Evolutionary conservation across 2,113 vertebrate genomes (phyloP).

Genomic region (Ceyx cyanopectus): DNA sequence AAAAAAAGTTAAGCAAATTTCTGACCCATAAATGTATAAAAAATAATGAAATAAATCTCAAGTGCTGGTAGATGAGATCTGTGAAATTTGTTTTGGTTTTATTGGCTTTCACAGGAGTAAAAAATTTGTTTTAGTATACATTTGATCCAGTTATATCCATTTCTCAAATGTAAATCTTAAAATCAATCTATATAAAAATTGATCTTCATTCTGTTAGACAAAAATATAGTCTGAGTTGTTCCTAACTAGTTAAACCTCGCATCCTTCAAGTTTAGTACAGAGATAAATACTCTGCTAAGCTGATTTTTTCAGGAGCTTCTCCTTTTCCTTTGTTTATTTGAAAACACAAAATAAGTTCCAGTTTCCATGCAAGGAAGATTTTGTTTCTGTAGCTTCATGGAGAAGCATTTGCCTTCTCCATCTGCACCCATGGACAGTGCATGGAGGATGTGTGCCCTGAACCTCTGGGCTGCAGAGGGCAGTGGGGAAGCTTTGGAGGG

Average conservation of each 20-base stretch:
- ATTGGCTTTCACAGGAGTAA: slow-evolving; percentile 82
- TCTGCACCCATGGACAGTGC: slow-evolving; percentile 56
- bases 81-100: slow-evolving; percentile 80
- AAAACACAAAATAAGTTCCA: slow-evolving; percentile 73
- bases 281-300: slow-evolving; percentile 78
- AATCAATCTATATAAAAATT: slow-evolving; percentile 86
- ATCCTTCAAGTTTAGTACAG: slow-evolving; percentile 54
- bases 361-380: slow-evolving; percentile 75
- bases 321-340: slow-evolving; percentile 69
- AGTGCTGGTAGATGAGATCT: slow-evolving; percentile 80
- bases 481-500: slow-evolving; percentile 74
- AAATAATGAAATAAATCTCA: slow-evolving; percentile 82
- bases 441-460: rapidly evolving
- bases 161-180: slow-evolving; percentile 87
- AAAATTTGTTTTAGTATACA: slow-evolving; percentile 83
- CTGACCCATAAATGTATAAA: slow-evolving; percentile 70
- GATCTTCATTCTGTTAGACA: slow-evolving; percentile 73
- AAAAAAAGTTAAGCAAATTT: slow-evolving; percentile 76
- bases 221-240: slow-evolving; percentile 68
- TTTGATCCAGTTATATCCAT: slow-evolving; percentile 85
- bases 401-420: slow-evolving; percentile 76
- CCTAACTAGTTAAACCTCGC: slow-evolving; percentile 66
- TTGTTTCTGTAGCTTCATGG: slow-evolving; percentile 58
- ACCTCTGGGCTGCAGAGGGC: background rate
- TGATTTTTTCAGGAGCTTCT: slow-evolving; percentile 84